These are phyloP conservation scores for Pantala flavescens DNA, from an alignment of 1,140 invertebrate species.

Conservation along the genomic window DNA sequence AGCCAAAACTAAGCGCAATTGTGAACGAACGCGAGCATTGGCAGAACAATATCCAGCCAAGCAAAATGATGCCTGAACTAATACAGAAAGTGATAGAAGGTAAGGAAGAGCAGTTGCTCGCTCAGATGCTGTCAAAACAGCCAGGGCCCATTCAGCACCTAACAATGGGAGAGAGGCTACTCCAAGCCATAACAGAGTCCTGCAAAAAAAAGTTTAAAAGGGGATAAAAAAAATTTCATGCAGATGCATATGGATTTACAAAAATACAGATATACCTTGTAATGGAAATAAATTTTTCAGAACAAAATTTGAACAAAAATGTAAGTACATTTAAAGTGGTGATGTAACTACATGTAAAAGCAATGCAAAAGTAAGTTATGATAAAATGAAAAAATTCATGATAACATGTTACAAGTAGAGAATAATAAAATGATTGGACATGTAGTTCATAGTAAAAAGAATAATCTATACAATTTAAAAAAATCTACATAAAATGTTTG, in stretches of 20 bases:
- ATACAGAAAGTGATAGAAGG: constrained; percentile 56
- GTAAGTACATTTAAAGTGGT: too few relatives aligned
- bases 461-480: too few relatives aligned
- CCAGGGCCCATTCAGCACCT: constrained; percentile 68
- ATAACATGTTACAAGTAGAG: too few relatives aligned
- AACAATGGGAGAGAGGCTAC: constrained; percentile 66
- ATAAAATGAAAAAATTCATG: too few relatives aligned
- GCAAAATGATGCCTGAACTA: constrained; percentile 63
- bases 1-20: constrained; percentile 49
- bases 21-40: constrained; percentile 62
- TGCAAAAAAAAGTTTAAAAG: constrained; percentile 33
- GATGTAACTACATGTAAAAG: too few relatives aligned
- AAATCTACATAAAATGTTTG: too few relatives aligned
- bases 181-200: constrained; percentile 74
- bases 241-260: constrained; percentile 6
- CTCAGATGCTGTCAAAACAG: constrained; percentile 69
- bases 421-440: too few relatives aligned
- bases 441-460: too few relatives aligned
- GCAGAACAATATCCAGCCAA: constrained; percentile 74
- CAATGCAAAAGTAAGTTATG: too few relatives aligned
- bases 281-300: neutral
- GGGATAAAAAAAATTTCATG: neutral
- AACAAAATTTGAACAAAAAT: too few relatives aligned
- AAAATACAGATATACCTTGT: constrained; percentile 19
- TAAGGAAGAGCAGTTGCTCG: constrained; percentile 59